Conservation (phyloP, 2,113 vertebrate species). For the Phyllopteryx taeniolatus region DNA sequence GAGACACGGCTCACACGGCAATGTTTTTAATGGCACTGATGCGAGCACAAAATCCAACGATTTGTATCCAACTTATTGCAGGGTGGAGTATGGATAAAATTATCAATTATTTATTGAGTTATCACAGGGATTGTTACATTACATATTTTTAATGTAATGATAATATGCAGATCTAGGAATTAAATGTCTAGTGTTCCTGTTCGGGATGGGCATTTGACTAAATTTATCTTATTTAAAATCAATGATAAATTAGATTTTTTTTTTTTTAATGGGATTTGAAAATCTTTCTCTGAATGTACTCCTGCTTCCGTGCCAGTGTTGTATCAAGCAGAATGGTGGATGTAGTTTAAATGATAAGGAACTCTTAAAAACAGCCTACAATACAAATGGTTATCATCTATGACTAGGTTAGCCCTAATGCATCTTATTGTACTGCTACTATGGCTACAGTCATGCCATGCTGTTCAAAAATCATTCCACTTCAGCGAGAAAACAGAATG, state of each 20-base stretch:
- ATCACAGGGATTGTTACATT: not conserved
- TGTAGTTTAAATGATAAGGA: constrained; percentile 10
- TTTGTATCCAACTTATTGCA: not conserved
- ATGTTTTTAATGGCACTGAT: not conserved
- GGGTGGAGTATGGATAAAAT: not conserved
- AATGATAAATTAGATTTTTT: not conserved
- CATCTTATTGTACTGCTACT: constrained; percentile 48
- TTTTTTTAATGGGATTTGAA: not conserved
- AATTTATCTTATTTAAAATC: not conserved
- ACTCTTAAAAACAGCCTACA: constrained; percentile 25
- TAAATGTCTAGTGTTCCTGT: not conserved
- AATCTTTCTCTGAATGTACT: not conserved
- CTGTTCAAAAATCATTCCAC: constrained; percentile 61
- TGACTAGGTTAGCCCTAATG: constrained; percentile 57
- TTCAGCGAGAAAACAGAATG: constrained; percentile 42
- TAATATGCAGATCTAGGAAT: not conserved
- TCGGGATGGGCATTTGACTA: not conserved
- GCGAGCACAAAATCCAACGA: not conserved
- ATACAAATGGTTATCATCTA: constrained; percentile 39
- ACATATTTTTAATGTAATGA: not conserved
- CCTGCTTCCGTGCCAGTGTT: not conserved
- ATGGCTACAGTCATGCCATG: constrained; percentile 66
- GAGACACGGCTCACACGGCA: not conserved
- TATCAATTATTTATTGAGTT: no score
- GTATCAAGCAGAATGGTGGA: not conserved